A percentile compares a stretch with the other conserved stretches of the same genome.
phyloP scores from a whole-genome alignment of 2,113 vertebrate species.

The Sturnira hondurensis region DNA sequence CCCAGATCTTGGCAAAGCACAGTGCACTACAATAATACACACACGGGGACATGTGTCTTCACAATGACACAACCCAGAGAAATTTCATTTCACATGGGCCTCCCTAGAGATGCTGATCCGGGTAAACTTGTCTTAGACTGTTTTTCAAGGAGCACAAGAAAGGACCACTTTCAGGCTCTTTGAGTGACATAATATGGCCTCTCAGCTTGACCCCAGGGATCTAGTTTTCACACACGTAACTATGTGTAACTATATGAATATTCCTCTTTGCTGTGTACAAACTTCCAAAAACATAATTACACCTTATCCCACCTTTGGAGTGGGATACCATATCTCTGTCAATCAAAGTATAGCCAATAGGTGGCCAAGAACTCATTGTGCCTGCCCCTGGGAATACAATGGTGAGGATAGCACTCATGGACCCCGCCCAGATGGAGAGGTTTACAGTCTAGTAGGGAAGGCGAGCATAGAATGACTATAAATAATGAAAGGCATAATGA shows the following conservation, averaged over 20 bases:
- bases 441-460: background rate
- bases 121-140: background rate
- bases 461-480: background rate
- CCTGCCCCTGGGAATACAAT: background rate
- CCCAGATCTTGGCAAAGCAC: background rate
- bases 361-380: background rate
- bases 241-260: background rate
- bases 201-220: background rate
- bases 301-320: background rate
- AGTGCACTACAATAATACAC: background rate
- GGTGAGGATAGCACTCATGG: background rate
- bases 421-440: background rate
- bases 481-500: constrained; percentile 19
- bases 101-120: background rate
- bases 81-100: background rate
- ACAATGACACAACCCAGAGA: background rate
- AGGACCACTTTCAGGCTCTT: background rate
- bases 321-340: background rate
- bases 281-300: constrained; percentile 22
- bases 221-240: background rate
- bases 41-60: background rate
- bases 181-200: background rate
- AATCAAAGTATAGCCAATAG: background rate
- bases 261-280: background rate
- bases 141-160: background rate